Evolutionary conservation across 2,888 invertebrate genomes (phyloP).

Genomic region (Platerodrilus igneus): DNA sequence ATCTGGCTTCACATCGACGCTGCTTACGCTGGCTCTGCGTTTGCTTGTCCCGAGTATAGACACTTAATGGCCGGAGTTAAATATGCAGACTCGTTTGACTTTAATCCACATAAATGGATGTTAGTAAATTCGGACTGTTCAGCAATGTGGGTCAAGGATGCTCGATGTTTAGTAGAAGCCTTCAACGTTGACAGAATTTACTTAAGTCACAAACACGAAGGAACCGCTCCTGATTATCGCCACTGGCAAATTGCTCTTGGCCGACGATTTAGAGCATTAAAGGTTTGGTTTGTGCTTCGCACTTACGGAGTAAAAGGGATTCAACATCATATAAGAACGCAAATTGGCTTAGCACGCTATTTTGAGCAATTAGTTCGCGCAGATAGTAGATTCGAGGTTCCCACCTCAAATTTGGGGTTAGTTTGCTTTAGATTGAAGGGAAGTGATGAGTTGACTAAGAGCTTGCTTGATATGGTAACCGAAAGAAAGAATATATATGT

Average conservation of each 20-base stretch:
- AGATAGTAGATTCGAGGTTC: conserved; percentile 75
- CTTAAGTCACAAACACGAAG: conserved; percentile 67
- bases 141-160: conserved; percentile 85
- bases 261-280: conserved; percentile 81
- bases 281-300: conserved; percentile 90
- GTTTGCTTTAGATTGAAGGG: conserved; percentile 86
- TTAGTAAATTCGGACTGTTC: conserved; percentile 94
- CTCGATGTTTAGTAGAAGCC: conserved; percentile 73
- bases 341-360: conserved; percentile 68
- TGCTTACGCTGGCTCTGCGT: conserved; percentile 90
- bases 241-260: conserved; percentile 87
- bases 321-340: conserved; percentile 70
- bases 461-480: conserved; percentile 67
- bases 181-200: conserved; percentile 90
- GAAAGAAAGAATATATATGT: conserved; percentile 75
- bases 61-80: conserved; percentile 73
- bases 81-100: conserved; percentile 82
- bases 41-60: conserved; percentile 88
- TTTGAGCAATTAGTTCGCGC: conserved; percentile 67
- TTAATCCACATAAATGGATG: conserved; percentile 96
- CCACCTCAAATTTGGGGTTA: conserved; percentile 54
- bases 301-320: conserved; percentile 77
- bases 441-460: conserved; percentile 64
- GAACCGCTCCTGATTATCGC: conserved; percentile 60
- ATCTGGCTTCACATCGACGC: conserved; percentile 96